Base-by-base conservation (phyloP, 2,797 vertebrate genomes). In the Micrastur ruficollis region DNA sequence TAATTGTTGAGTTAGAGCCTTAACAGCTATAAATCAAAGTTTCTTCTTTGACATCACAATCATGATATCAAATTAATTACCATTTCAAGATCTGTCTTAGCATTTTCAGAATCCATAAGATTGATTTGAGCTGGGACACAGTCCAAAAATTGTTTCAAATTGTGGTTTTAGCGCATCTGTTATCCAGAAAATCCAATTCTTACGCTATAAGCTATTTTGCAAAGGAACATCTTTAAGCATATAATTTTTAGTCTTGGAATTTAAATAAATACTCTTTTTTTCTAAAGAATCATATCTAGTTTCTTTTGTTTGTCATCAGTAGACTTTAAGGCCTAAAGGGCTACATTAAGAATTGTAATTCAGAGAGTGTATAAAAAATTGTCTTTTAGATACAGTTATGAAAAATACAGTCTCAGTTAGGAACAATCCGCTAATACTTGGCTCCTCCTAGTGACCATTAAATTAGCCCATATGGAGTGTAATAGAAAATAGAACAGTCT, bases 381-480 rank as follows among this genome's bases (percentile, higher is more conserved):
- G 3, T 84, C 21, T 68, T 86, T 90, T 67, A 31, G 19, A 34
- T 49, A 67, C 29, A 40, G 25, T 62, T 49, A 81, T 83, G 59
- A 79, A 87, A 91, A 95, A 92, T 65, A 46, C 36, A 73, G 36
- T 46, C n/a, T 71, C 71, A 29, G 56, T 93, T 94, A 67, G 92
- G 75, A 95, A 85, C 42, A 81, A 50, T 74, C 81, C 20, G 4
- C 83, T 94, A 83, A 97, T 89, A 89, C 63, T 90, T 95, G 94
- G 92, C 90, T 96, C 56, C 81, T 96, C 92, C 89, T 87, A 86
- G 87, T 90, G 84, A 85, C 84, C 89, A 83, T 90, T 90, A 90
- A 85, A 93, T 97, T 97, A 93, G 83, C 31, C 89, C 94, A 93
- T 97, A 95, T 91, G 97, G 93, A 82, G 74, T 82, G 65, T 87